Percentiles rank a stretch among this genome's conserved stretches.
Evolutionary conservation across 2,888 invertebrate genomes (phyloP).

Genomic region (Eupithecia abbreviata): DNA sequence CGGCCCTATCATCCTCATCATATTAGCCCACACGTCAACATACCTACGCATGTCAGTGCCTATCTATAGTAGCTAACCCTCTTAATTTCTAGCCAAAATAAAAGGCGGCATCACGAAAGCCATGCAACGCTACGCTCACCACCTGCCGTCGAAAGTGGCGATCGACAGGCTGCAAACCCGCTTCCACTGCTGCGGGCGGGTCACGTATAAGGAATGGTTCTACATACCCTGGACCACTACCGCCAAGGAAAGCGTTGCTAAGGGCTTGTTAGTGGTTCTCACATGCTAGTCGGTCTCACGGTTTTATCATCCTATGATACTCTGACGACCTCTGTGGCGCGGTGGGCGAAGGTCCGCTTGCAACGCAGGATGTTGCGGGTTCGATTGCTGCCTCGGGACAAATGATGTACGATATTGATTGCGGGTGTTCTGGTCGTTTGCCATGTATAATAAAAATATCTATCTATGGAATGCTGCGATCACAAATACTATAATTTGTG

Average conservation of each 20-base stretch:
- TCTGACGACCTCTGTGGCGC: too few species aligned
- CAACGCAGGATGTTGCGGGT: too few species aligned
- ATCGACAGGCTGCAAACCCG: slow-evolving; percentile 85
- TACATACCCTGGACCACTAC: slow-evolving; percentile 82
- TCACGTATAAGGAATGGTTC: slow-evolving; percentile 86
- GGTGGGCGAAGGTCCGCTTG: too few species aligned
- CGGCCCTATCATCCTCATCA: background rate
- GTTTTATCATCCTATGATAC: too few species aligned
- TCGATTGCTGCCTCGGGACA: too few species aligned
- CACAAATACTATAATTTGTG: too few species aligned
- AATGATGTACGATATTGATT: too few species aligned
- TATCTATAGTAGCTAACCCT: background rate
- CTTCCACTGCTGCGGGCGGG: slow-evolving; percentile 86
- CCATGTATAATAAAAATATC: too few species aligned
- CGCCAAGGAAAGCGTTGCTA: slow-evolving; percentile 54
- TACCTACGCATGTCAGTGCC: too few species aligned
- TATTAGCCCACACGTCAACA: background rate
- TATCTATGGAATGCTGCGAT: too few species aligned
- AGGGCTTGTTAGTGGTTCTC: slow-evolving; percentile 56
- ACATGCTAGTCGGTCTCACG: background rate
- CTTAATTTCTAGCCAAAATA: slow-evolving; percentile 65
- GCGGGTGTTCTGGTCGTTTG: too few species aligned
- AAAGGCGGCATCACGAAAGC: slow-evolving; percentile 84
- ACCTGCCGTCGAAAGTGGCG: slow-evolving; percentile 80
- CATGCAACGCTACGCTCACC: slow-evolving; percentile 83